These are phyloP conservation scores for Noturus placidus DNA, from an alignment of 2,113 vertebrate species.

Conservation along the genomic window DNA sequence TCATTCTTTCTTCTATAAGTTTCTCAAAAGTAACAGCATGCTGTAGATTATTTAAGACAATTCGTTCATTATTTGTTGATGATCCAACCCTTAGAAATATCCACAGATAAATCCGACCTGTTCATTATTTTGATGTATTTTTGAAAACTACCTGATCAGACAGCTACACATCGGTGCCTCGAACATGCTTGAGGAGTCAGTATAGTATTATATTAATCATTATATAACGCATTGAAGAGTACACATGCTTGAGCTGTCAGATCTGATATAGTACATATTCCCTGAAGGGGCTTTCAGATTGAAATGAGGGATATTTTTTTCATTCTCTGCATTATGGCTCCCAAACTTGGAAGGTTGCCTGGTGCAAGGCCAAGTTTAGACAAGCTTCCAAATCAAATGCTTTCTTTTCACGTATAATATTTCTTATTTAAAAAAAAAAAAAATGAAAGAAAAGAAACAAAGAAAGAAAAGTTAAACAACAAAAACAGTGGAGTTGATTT, in stretches of 20 bases:
- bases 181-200: background rate
- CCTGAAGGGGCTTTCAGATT: slow-evolving; percentile 26
- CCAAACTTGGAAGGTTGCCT: slow-evolving; percentile 29
- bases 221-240: background rate
- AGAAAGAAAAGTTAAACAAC: background rate
- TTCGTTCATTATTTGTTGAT: background rate
- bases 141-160: background rate
- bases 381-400: slow-evolving; percentile 23
- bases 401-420: slow-evolving; percentile 1
- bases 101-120: background rate
- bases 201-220: slow-evolving; percentile 29
- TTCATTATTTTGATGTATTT: background rate
- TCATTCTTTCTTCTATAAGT: background rate
- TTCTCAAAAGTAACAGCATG: background rate
- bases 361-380: slow-evolving; percentile 29
- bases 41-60: background rate
- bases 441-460: no score
- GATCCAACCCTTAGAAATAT: background rate
- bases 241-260: slow-evolving; percentile 34
- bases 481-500: background rate
- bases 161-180: background rate
- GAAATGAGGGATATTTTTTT: slow-evolving; percentile 35
- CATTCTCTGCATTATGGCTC: slow-evolving; percentile 8
- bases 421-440: background rate
- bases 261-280: slow-evolving; percentile 23